Evolutionary conservation across 2,888 invertebrate species (phyloP).

Genomic region (Latrodectus elegans): DNA sequence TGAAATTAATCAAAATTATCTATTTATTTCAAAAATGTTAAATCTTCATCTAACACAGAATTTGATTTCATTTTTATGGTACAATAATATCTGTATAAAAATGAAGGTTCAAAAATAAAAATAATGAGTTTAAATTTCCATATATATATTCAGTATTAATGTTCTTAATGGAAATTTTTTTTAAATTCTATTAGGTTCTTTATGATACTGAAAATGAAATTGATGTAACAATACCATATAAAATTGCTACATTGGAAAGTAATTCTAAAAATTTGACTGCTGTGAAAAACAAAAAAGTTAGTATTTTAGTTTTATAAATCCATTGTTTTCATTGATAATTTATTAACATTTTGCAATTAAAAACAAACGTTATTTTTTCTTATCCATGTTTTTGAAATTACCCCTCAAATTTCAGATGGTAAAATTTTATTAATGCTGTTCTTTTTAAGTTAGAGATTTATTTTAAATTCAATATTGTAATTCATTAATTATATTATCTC

Average conservation of each 20-base stretch:
- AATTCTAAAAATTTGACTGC: not conserved
- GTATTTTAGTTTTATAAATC: no score
- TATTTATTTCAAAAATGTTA: not conserved
- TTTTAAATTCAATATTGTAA: no score
- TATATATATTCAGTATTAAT: no score
- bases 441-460: no score
- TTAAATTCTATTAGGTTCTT: slow-evolving; percentile 17
- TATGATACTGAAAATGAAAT: slow-evolving; percentile 16
- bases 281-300: slow-evolving; percentile 14
- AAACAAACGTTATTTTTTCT: not conserved
- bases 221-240: slow-evolving; percentile 26
- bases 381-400: not conserved
- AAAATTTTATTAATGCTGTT: no score
- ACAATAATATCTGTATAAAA: no score
- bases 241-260: slow-evolving; percentile 16
- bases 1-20: not conserved
- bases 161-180: no score
- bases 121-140: no score
- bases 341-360: not conserved
- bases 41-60: not conserved
- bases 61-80: not conserved
- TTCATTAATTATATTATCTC: no score
- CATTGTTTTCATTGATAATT: not conserved
- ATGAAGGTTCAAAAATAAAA: no score
- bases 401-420: not conserved